A percentile compares a stretch with the other conserved stretches of the same genome.
Conservation (phyloP, 2,888 invertebrate species). For the Melangyna quadrimaculata region DNA sequence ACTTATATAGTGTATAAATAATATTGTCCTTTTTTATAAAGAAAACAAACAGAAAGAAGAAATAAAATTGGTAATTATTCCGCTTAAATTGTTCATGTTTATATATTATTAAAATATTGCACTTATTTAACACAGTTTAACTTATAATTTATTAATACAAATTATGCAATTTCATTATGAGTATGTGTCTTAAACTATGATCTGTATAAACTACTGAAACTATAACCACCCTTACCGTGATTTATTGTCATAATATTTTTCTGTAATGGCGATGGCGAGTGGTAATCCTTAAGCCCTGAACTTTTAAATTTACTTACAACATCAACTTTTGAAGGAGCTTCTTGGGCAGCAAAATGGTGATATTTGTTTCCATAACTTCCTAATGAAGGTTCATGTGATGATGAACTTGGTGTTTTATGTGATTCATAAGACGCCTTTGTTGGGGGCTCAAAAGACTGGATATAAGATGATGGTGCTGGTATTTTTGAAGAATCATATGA, state of each 20-base stretch:
- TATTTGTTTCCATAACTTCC: slow-evolving; percentile 15
- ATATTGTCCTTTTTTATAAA: too few species aligned
- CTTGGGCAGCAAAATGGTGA: slow-evolving; percentile 1
- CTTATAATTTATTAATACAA: background rate
- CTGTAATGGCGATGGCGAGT: slow-evolving; percentile 20
- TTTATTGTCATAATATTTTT: slow-evolving; percentile 74
- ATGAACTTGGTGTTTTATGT: background rate
- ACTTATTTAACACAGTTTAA: slow-evolving; percentile 8
- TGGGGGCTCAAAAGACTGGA: background rate
- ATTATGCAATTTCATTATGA: background rate
- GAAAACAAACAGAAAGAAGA: background rate
- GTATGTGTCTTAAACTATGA: slow-evolving; percentile 24
- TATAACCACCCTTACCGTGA: slow-evolving; percentile 79
- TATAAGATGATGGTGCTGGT: background rate
- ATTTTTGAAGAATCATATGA: slow-evolving; percentile 17
- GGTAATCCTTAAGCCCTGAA: slow-evolving; percentile 33
- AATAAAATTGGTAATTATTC: background rate
- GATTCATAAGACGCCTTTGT: slow-evolving; percentile 5
- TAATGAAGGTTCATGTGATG: background rate
- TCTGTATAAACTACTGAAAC: slow-evolving; percentile 78
- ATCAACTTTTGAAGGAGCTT: slow-evolving; percentile 21
- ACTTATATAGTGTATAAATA: too few species aligned
- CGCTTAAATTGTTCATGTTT: background rate
- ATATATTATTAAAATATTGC: background rate
- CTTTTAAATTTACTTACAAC: slow-evolving; percentile 13